phyloP scores from a whole-genome alignment of 2,888 invertebrate genomes.

The Leucophenga maculata region DNA sequence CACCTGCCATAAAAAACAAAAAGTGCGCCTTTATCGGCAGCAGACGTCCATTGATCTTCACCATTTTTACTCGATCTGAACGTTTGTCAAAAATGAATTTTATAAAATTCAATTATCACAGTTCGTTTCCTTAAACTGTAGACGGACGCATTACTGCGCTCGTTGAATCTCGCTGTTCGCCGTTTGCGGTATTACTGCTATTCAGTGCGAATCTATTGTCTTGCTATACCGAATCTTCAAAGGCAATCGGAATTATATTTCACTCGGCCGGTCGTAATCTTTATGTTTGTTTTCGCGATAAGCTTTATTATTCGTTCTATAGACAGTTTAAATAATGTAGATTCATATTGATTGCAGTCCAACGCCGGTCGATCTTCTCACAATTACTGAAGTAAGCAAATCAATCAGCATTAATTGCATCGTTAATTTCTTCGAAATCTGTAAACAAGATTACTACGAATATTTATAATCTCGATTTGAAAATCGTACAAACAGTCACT shows the following conservation, averaged over 20 bases:
- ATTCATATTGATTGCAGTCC: neutral
- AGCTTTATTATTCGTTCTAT: slow-evolving; percentile 1
- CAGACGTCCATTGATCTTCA: slow-evolving; percentile 79
- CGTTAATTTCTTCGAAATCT: no score
- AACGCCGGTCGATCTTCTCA: neutral
- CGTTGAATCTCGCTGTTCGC: neutral
- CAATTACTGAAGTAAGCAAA: no score
- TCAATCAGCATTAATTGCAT: no score
- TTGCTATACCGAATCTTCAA: neutral
- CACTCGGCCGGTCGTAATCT: slow-evolving; percentile 8
- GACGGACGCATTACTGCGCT: neutral
- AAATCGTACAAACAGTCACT: no score
- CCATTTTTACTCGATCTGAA: slow-evolving; percentile 63
- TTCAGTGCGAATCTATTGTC: neutral
- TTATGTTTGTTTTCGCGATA: slow-evolving; percentile 15
- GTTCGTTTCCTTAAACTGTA: slow-evolving; percentile 31
- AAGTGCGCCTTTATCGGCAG: slow-evolving; percentile 89
- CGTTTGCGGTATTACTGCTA: neutral
- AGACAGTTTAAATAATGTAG: neutral
- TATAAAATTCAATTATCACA: slow-evolving; percentile 48
- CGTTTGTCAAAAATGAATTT: neutral
- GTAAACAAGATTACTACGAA: no score
- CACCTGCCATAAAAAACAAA: slow-evolving; percentile 91
- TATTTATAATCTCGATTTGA: no score
- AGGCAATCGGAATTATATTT: neutral